Evolutionary conservation across 2,797 vertebrate genomes (phyloP), one percentile per base, ranked within the genome.

Genomic region (Leptodactylus fallax): DNA sequence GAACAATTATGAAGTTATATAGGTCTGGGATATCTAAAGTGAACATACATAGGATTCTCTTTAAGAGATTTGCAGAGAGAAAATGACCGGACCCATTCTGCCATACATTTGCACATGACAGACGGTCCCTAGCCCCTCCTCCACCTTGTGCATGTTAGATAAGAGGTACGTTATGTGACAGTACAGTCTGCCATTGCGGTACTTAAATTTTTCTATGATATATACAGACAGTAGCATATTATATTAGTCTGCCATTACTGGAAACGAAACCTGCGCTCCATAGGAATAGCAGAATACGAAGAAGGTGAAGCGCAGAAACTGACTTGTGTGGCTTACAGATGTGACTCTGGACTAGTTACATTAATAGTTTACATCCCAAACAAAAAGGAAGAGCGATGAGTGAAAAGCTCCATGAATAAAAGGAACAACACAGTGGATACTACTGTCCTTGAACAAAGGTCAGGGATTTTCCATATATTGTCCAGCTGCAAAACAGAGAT

Each of bases 401-500:
- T 16, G 7, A 72, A 47, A 69, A 45, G 8, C 71, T 6, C 25
- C 67, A 17, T 36, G 67, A 17, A 17, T 1, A 71, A 16, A 13
- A 25, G 3, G 12, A 45, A 17, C 36, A 69, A 5, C 0, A 9
- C 25, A 51, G 45, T 13, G 17, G 14, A 47, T 1, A 49, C 14
- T 17, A 77, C 45, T 21, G 74, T 53, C 74, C 74, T 77, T 77
- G 74, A 51, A 19, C 74, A 77, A 14, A 53, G 72, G 72, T 76
- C 72, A 76, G 72, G 19, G 72, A 77, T 77, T 16, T 74, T 49
- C 71, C 71, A 74, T 51, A n/a, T 51, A 72, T 72, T 47, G 27
- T 67, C 25, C 25, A 36, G 61, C 1, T 12, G 4, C 17, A 51
- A n/a, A 49, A 51, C 45, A 72, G 16, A 49, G 16, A 19, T 36